Percentiles rank a stretch among this genome's conserved stretches.
These are phyloP conservation scores for Andrena marginata DNA, from an alignment of 2,888 invertebrate species.

Conservation along the genomic window DNA sequence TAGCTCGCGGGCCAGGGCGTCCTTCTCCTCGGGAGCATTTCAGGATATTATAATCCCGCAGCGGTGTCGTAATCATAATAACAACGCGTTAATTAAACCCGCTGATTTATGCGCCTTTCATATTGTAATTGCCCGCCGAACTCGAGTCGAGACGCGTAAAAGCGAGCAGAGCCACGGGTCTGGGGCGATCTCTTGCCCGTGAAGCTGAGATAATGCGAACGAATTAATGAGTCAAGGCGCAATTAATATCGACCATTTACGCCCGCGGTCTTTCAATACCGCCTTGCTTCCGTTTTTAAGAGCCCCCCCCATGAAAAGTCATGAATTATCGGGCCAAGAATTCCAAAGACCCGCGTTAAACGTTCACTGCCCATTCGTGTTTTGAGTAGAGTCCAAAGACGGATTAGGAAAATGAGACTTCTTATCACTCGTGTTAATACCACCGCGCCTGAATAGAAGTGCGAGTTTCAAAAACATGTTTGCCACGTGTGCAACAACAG, in stretches of 20 bases:
- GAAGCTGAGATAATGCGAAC: conserved; percentile 77
- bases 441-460: no score
- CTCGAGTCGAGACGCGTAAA: conserved; percentile 77
- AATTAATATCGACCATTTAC: conserved; percentile 77
- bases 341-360: neutral
- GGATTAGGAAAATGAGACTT: no score
- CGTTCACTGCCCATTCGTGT: no score
- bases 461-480: no score
- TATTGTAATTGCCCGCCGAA: conserved; percentile 84
- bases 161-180: conserved; percentile 71
- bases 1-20: conserved; percentile 26
- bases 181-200: conserved; percentile 69
- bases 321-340: neutral
- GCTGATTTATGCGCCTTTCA: conserved; percentile 84
- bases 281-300: conserved; percentile 25
- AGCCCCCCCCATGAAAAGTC: conserved; percentile 14
- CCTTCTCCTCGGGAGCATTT: conserved; percentile 56
- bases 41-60: conserved; percentile 70
- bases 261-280: conserved; percentile 49
- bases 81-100: conserved; percentile 84
- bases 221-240: conserved; percentile 81
- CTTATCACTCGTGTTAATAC: no score
- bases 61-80: conserved; percentile 82
- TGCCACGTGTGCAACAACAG: no score
- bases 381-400: no score